Conservation (phyloP, 2,888 invertebrate genomes). For the Melanotus villosus region DNA sequence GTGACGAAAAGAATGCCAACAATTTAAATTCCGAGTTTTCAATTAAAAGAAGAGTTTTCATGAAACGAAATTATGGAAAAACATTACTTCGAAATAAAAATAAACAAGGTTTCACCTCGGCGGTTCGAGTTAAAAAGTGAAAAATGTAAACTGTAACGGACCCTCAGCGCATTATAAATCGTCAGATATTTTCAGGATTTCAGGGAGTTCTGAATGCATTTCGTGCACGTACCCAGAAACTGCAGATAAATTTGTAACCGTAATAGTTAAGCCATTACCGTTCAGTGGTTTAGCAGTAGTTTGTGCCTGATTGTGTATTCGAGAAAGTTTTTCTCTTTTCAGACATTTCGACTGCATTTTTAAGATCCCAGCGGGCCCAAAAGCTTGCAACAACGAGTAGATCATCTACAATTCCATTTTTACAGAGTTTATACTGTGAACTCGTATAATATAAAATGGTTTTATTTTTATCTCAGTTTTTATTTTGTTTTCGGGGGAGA, state of each 20-base stretch:
- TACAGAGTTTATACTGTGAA: constrained; percentile 1
- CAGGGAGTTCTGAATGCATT: not conserved
- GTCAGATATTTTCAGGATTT: not conserved
- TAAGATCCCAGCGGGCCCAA: constrained; percentile 15
- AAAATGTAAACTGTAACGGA: too few species aligned
- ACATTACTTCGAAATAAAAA: too few species aligned
- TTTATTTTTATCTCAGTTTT: constrained; percentile 11
- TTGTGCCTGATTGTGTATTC: constrained; percentile 27
- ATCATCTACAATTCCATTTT: constrained; percentile 26
- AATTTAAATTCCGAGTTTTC: too few species aligned
- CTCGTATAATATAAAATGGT: constrained; percentile 1
- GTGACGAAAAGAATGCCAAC: too few species aligned
- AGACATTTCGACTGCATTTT: constrained; percentile 3
- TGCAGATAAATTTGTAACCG: constrained; percentile 26
- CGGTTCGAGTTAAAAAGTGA: too few species aligned
- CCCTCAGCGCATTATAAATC: too few species aligned
- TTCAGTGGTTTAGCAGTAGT: constrained; percentile 15
- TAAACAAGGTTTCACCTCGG: too few species aligned
- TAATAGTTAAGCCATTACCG: constrained; percentile 29
- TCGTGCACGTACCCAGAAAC: constrained; percentile 17
- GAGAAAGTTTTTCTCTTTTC: constrained; percentile 5
- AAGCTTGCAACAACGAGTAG: constrained; percentile 23
- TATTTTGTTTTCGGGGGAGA: constrained; percentile 9
- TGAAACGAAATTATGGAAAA: too few species aligned
- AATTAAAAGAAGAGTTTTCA: too few species aligned